Base-by-base conservation (phyloP, 1,140 invertebrate genomes). In the Linepithema humile region DNA sequence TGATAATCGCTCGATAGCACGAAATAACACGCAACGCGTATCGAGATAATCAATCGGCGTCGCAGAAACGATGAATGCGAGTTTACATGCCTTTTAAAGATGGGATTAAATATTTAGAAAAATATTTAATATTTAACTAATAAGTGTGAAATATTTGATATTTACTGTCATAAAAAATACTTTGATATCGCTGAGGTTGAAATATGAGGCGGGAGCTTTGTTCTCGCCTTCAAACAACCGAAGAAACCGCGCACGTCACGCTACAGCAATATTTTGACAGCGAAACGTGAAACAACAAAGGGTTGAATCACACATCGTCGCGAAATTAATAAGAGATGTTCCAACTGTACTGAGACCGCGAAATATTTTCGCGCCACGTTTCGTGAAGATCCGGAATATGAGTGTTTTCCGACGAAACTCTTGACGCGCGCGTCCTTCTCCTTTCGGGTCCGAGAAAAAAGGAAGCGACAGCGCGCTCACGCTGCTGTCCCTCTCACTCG, bases 401-500 rank as follows among this genome's bases (percentile, higher is more conserved):
- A 87, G 57, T 32, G 50, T 70, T 84, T 73, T 80, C 26, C 67
- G 26, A 62, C 15, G 67, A 65, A 70, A 74, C 72, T 88, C 85
- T 87, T 57, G 85, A 84, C 10, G 75, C 43, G 48, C 7, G 50
- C 55, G 57, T 72, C 40, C 82, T 78, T 59, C 67, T 84, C 53
- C 40, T 55, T 45, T 55, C 40, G 29, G 26, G 78, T 57, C 78
- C 45, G 65, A 83, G 62, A 69, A 88, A 85, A 88, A 85, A 84
- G 87, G 20, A 40, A 77, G 55, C 82, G 77, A 78, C 72, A 74
- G 85, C 83, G 53, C 43, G 35, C 35, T 77, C 43, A 77, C 74
- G 43, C 60, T 65, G 43, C 62, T 62, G 38, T 38, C n/a, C 43
- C 55, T 48, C 23, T 59, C 62, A 38, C 78, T 40, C 40, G 10